phyloP scores from a whole-genome alignment of 2,888 invertebrate species.

The Coenonympha glycerion region DNA sequence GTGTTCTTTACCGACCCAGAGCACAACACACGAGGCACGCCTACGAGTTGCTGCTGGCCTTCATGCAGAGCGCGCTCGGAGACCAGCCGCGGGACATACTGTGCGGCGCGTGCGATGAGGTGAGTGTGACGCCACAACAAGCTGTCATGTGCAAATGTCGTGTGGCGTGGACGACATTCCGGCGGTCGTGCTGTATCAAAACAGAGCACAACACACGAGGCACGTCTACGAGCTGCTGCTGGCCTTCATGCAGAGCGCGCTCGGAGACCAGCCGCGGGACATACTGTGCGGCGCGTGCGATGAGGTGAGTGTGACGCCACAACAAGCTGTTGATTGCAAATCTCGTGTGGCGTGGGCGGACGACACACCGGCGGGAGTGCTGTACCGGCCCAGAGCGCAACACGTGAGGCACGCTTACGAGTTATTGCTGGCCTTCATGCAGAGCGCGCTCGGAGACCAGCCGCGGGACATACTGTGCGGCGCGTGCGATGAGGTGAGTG shows the following conservation, averaged over 20 bases:
- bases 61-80: constrained; percentile 97
- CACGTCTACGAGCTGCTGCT: constrained; percentile 97
- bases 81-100: constrained; percentile 97
- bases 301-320: constrained; percentile 79
- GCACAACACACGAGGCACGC: constrained; percentile 98
- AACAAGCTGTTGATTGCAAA: neutral
- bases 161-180: neutral
- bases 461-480: too few species aligned
- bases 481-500: too few species aligned
- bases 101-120: constrained; percentile 99
- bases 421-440: too few species aligned
- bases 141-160: neutral
- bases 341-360: neutral
- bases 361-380: neutral
- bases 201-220: constrained; percentile 97
- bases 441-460: too few species aligned
- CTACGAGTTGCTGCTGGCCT: constrained; percentile 95
- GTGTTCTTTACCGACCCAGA: constrained; percentile 95
- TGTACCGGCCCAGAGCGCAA: too few species aligned
- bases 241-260: constrained; percentile 96
- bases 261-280: constrained; percentile 97
- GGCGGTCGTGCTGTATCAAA: constrained; percentile 91
- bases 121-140: constrained; percentile 45
- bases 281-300: constrained; percentile 99
- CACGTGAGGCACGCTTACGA: too few species aligned